phyloP scores from a whole-genome alignment of 2,888 invertebrate species.

The Ochropleura plecta region DNA sequence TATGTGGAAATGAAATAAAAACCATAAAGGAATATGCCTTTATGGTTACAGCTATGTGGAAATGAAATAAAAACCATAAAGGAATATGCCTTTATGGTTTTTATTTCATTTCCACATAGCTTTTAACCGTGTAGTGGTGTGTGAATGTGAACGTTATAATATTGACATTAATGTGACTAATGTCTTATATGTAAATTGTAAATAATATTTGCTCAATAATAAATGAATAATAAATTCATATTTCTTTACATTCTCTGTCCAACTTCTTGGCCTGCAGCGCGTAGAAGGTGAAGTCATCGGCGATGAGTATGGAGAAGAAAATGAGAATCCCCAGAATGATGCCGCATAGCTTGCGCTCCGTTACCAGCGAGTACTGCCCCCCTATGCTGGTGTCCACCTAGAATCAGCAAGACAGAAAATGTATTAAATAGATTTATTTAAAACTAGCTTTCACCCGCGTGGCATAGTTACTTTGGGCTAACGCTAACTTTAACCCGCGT shows the following conservation, averaged over 20 bases:
- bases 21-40: neutral
- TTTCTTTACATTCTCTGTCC: constrained; percentile 83
- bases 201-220: neutral
- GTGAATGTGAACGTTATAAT: neutral
- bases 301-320: constrained; percentile 83
- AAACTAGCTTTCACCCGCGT: no score
- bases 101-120: neutral
- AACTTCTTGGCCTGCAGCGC: constrained; percentile 81
- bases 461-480: no score
- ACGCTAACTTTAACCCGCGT: no score
- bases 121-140: neutral
- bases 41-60: no score
- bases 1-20: neutral
- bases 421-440: neutral
- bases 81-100: neutral
- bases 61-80: no score
- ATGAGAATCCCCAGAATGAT: constrained; percentile 83
- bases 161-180: neutral
- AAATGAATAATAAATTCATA: neutral
- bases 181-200: neutral
- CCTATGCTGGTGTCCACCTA: constrained; percentile 87
- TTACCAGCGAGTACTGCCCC: constrained; percentile 80
- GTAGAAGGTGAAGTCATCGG: constrained; percentile 87
- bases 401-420: neutral
- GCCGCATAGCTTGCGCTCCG: constrained; percentile 84